phyloP scores from a whole-genome alignment of 2,888 invertebrate species.

The Tipula vernalis region DNA sequence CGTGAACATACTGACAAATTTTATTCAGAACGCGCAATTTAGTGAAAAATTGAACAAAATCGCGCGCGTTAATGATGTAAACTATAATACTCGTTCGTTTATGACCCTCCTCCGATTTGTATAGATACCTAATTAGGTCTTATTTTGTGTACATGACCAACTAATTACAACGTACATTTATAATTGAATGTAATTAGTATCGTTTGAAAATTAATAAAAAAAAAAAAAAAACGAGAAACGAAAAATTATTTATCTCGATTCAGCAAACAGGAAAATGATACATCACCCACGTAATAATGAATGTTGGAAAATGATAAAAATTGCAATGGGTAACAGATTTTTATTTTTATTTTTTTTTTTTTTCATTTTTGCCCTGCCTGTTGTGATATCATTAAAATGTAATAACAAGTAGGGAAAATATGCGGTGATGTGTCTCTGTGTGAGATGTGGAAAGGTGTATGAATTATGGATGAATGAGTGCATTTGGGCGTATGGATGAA shows the following conservation, averaged over 20 bases:
- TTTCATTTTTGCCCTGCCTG: neutral
- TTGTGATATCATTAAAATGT: neutral
- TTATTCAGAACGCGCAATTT: neutral
- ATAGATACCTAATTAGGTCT: neutral
- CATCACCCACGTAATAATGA: neutral
- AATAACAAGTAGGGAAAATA: neutral
- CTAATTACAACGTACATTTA: neutral
- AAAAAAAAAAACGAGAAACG: neutral
- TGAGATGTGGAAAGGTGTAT: neutral
- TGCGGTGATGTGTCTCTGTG: neutral
- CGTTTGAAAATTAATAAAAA: neutral
- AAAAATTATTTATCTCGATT: neutral
- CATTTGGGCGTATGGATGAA: neutral
- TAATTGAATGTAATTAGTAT: neutral
- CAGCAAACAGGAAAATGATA: neutral
- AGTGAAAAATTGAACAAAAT: neutral
- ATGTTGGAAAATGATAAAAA: slow-evolving; percentile 4
- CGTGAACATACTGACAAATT: neutral
- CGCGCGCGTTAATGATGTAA: neutral
- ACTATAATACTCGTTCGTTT: neutral
- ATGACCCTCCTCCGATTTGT: neutral
- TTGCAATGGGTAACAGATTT: neutral
- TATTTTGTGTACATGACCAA: neutral
- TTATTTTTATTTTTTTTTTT: neutral
- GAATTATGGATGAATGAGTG: neutral